Base-by-base conservation (phyloP, 2,888 invertebrate species). In the Ormyrus labotus region DNA sequence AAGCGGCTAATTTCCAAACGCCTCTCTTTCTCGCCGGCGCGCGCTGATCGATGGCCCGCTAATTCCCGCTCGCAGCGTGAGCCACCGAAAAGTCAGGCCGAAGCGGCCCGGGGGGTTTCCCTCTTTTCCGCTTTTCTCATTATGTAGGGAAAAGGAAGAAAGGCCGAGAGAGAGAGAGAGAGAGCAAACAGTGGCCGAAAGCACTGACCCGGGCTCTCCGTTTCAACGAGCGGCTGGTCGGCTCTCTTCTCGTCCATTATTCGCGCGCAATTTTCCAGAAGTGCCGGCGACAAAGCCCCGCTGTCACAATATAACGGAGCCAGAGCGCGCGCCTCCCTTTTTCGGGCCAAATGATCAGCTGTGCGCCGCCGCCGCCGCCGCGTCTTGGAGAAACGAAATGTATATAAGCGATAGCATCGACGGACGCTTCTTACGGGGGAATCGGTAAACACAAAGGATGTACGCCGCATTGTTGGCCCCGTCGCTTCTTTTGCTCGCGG, bases 181-280 rank as follows among this genome's bases (percentile, higher is more conserved):
- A 34, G n/a, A 60, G 60, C 34, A 13, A 13, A 61, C 55, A 72
- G 34, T 64, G 53, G 9, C n/a, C 65, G 48, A 71, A 79, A 72
- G 60, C 67, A 79, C 73, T 48, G 72, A 78, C 72, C 78, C 67
- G 58, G 60, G 61, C 45, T 13, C 58, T 47, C 61, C 60, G 47
- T 45, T 50, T 72, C 65, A 69, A 19, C 19, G 19, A 19, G 19
- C 19, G 19, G 19, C 19, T 19, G 19, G 19, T 1, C 19, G 19
- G 19, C 19, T 19, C 19, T 19, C 13, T 58, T 72, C 50, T 64
- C 53, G 53, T 48, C 81, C 84, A 85, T 86, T 86, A 84, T 86
- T 85, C 83, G 84, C 83, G 85, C 83, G 85, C 85, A 85, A 86
- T 85, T 86, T 89, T 89, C 87, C 87, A 89, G 88, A 89, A 88